Conservation (phyloP, 2,888 invertebrate species). For the Drosophila tripunctata region DNA sequence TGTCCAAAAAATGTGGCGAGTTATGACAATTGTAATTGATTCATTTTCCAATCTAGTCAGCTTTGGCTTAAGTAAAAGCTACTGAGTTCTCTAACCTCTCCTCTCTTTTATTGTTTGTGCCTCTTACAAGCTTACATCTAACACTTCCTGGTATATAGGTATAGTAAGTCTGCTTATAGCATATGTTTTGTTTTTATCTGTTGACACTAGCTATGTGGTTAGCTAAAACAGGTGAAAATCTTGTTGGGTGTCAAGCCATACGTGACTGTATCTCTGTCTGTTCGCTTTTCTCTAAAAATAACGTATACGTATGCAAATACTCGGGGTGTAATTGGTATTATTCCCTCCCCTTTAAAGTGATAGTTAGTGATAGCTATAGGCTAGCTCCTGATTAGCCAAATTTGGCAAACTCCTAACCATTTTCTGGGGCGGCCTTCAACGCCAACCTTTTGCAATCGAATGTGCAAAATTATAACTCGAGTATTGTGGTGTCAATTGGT, state of each 20-base stretch:
- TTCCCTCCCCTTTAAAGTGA: background rate
- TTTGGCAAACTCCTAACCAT: conserved; percentile 30
- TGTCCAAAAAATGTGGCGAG: no score
- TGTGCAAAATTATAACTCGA: conserved; percentile 52
- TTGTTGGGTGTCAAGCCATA: conserved; percentile 53
- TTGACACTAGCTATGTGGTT: conserved; percentile 45
- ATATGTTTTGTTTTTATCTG: conserved; percentile 50
- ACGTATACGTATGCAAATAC: conserved; percentile 23
- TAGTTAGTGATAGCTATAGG: conserved; percentile 48
- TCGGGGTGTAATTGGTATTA: conserved; percentile 17
- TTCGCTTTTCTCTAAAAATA: conserved; percentile 5
- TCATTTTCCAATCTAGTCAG: conserved; percentile 15
- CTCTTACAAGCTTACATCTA: background rate
- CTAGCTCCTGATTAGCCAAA: conserved; percentile 50
- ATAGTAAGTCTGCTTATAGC: conserved; percentile 17
- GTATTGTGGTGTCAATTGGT: conserved; percentile 39
- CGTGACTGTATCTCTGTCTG: conserved; percentile 30
- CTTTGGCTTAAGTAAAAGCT: conserved; percentile 20
- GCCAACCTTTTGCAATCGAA: conserved; percentile 20
- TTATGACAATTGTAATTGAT: conserved; percentile 13
- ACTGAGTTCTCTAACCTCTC: background rate
- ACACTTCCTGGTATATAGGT: conserved; percentile 35
- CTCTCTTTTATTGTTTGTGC: background rate
- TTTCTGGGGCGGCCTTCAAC: conserved; percentile 59
- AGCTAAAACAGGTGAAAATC: conserved; percentile 66